These are phyloP conservation scores for Lithobates pipiens DNA, from an alignment of 2,797 vertebrate genomes.

Conservation along the genomic window DNA sequence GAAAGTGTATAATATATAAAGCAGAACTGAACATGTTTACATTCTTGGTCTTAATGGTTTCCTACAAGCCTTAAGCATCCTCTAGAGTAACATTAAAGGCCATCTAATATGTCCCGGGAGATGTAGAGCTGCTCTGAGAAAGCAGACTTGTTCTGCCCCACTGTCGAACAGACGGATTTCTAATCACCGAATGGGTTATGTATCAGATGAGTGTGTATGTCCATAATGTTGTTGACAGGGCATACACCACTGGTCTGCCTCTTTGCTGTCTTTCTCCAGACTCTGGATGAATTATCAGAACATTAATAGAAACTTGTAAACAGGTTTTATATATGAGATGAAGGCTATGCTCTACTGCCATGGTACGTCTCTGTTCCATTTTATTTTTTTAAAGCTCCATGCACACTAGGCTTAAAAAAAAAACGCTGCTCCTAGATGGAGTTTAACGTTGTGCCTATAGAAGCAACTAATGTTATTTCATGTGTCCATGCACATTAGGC, in stretches of 20 bases:
- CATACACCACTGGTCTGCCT: neutral
- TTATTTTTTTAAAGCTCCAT: no score
- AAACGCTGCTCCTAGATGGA: no score
- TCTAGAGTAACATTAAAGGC: neutral
- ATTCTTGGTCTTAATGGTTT: slow-evolving; percentile 4
- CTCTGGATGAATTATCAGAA: neutral
- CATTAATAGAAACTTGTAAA: neutral
- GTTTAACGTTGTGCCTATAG: no score
- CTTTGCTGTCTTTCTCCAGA: neutral
- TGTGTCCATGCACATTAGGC: no score
- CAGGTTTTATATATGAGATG: no score
- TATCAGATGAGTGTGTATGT: no score
- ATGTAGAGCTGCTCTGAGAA: neutral
- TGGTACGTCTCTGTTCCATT: no score
- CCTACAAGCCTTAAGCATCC: slow-evolving; percentile 18
- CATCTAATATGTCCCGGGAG: slow-evolving; percentile 9
- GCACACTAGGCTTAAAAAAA: no score
- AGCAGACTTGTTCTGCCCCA: neutral
- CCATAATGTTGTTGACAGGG: neutral
- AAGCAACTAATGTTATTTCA: no score
- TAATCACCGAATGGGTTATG: neutral
- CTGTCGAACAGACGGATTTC: neutral
- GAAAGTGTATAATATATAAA: neutral
- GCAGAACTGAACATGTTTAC: slow-evolving; percentile 4
- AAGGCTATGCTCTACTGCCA: no score